Evolutionary conservation across 2,113 vertebrate genomes (phyloP), one percentile per base, ranked within the genome.

Genomic region (Eonycteris spelaea): DNA sequence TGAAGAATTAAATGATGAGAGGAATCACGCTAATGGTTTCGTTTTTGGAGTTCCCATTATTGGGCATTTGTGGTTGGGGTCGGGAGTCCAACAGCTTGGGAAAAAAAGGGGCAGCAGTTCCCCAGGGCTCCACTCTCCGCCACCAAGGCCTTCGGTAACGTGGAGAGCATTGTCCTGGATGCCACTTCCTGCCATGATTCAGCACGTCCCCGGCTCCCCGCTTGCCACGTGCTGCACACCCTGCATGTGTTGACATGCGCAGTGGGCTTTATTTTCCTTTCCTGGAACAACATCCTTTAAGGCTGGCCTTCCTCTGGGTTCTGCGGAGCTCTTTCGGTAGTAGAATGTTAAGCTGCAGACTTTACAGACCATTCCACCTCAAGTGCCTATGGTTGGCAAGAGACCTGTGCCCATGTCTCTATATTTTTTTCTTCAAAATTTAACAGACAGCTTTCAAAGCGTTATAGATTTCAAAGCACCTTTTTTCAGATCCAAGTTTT

Each of bases 181-280:
- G 10, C 71, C 38, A 11, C 15, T 40, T 43, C n/a, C 26, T 22
- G 63, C 35, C 3, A 7, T 30, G n/a, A 3, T 13, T 35, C 9
- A 2, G 10, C 2, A 2, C 0, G 33, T 45, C 48, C 28, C 57
- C 1, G 3, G 5, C 28, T n/a, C 16, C 33, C 33, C 38, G 1
- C 22, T 5, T 0, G 10, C 24, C 38, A 4, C 4, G 0, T 1
- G 21, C 28, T 8, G 7, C 8, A 5, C 0, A 14, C 55, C 19
- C 33, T 19, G 19, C 6, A 28, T 0, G 0, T 48, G 38, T 26
- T 11, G 12, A 63, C 48, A 33, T 1, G 9, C 16, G 21, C 40
- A 30, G 59, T 22, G 24, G 40, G n/a, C 51, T 33, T 77, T 24
- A 6, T n/a, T 18, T 89, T 53, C 16, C 68, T 79, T 70, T 70